These are phyloP conservation scores for Fregetta grallaria DNA, from an alignment of 2,113 vertebrate species.

Conservation along the genomic window DNA sequence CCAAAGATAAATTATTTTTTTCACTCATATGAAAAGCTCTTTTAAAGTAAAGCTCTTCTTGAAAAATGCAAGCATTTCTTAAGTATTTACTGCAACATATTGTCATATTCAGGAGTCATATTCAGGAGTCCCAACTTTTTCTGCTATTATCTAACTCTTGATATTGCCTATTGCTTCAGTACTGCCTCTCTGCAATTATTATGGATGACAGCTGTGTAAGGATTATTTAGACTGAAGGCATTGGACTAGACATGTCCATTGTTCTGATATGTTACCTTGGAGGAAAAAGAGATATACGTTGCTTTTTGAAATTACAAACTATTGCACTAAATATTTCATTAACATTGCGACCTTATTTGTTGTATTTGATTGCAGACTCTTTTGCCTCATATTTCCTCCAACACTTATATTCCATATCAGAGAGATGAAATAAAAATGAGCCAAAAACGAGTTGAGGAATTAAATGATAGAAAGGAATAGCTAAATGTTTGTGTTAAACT, in stretches of 20 bases:
- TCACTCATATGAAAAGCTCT: not conserved
- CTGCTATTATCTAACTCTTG: not conserved
- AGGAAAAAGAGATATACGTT: not conserved
- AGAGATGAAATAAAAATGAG: slow-evolving; percentile 1
- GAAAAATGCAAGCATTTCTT: not conserved
- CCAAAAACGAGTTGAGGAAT: not conserved
- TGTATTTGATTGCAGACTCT: not conserved
- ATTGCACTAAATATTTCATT: slow-evolving; percentile 24
- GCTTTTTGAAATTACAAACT: not conserved
- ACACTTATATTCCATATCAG: not conserved
- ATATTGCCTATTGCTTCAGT: not conserved
- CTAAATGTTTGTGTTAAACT: not conserved
- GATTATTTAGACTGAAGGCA: slow-evolving; percentile 10
- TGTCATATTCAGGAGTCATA: not conserved
- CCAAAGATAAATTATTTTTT: not conserved
- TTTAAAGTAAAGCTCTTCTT: not conserved
- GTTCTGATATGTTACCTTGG: not conserved
- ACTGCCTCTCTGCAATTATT: not conserved
- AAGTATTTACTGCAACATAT: not conserved
- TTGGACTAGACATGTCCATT: not conserved
- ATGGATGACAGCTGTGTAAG: not conserved
- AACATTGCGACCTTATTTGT: not conserved
- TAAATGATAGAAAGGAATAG: not conserved
- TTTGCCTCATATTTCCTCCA: not conserved
- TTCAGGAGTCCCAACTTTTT: not conserved